Conservation (phyloP, 1,140 invertebrate genomes). For the Drosophila ohnishii region DNA sequence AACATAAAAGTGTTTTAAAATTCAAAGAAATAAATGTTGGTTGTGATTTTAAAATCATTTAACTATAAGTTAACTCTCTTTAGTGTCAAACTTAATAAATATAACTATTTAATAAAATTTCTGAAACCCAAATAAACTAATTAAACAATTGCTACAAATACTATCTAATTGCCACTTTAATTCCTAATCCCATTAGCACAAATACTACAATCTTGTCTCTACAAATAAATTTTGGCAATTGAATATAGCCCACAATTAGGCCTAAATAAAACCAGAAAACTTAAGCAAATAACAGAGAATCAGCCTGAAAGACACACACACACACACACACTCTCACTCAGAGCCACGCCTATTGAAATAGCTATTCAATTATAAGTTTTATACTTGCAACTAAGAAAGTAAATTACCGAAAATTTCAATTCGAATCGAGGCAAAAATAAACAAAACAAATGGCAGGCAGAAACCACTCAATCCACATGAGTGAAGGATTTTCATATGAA, state of each 20-base stretch:
- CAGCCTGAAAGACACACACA: slow-evolving; percentile 24
- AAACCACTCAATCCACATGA: slow-evolving; percentile 42
- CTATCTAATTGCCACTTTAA: not conserved
- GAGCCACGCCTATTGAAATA: slow-evolving; percentile 43
- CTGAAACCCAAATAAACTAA: not conserved
- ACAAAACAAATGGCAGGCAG: slow-evolving; percentile 45
- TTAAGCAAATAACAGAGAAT: slow-evolving; percentile 53
- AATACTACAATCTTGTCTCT: not conserved
- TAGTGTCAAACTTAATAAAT: not conserved
- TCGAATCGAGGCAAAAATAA: slow-evolving; percentile 56
- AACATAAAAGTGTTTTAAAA: not conserved
- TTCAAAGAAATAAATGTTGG: not conserved
- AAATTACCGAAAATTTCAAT: slow-evolving; percentile 49
- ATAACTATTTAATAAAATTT: not conserved
- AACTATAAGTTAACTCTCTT: not conserved
- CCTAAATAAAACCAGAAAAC: slow-evolving; percentile 17
- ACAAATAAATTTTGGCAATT: slow-evolving; percentile 8
- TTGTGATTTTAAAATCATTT: not conserved
- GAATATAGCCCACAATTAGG: slow-evolving; percentile 17
- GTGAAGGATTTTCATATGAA: slow-evolving; percentile 26
- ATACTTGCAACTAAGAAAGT: slow-evolving; percentile 46
- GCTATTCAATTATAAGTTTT: slow-evolving; percentile 76
- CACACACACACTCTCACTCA: not conserved
- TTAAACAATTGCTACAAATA: no score
- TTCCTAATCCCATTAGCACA: slow-evolving; percentile 20